These are phyloP conservation scores for Halcyon smyrnensis DNA, from an alignment of 2,797 vertebrate species.

Conservation along the genomic window DNA sequence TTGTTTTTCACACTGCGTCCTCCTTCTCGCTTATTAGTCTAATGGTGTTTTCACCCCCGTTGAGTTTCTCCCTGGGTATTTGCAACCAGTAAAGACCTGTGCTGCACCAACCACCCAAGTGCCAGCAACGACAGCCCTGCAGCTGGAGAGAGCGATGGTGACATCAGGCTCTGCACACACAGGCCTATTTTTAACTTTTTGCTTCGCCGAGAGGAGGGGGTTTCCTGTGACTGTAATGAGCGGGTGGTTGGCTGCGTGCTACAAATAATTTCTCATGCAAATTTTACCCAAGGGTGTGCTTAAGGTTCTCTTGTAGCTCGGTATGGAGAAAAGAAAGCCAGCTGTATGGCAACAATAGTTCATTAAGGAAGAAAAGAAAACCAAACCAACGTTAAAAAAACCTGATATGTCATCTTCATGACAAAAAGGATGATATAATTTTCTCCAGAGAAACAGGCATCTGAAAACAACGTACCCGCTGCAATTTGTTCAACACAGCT, in stretches of 20 bases:
- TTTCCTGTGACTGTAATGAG: conserved; percentile 9
- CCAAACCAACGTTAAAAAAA: no score
- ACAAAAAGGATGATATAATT: neutral
- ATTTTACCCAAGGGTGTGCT: neutral
- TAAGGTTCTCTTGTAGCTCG: neutral
- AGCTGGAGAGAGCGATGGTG: neutral
- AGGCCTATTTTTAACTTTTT: neutral
- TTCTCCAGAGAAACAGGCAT: neutral
- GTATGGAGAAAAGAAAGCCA: neutral
- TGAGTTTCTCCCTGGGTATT: neutral
- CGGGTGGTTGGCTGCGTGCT: neutral
- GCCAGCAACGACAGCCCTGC: neutral
- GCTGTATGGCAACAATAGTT: neutral
- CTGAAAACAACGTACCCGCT: neutral
- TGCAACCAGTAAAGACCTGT: neutral
- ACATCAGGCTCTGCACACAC: neutral
- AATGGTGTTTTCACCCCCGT: neutral
- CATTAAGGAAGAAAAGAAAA: no score
- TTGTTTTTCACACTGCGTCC: neutral
- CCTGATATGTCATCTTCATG: neutral
- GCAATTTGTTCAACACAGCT: neutral
- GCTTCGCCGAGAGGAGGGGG: neutral
- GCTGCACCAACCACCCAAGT: neutral
- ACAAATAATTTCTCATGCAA: conserved; percentile 25
- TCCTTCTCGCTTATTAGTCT: neutral